Base-by-base conservation (phyloP, 1,140 invertebrate genomes). In the Sinonovacula constricta region DNA sequence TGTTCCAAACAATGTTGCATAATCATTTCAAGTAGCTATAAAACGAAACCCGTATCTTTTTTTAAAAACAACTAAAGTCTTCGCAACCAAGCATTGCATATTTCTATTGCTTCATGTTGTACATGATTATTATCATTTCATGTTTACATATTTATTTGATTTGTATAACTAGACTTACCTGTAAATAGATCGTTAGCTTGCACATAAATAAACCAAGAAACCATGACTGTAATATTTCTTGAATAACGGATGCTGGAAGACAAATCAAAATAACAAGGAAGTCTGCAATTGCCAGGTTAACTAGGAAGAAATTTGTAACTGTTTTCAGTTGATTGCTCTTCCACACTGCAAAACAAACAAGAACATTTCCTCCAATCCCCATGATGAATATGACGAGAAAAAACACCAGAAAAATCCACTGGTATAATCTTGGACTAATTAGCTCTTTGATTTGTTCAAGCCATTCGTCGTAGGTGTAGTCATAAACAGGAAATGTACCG, bases 251-350 rank as follows among this genome's bases (percentile, higher is more conserved):
- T 0, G 96, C 94, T 0, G 96, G 96, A 71, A 97, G 91, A 88
- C 97, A 98, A 68, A 97, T 93, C 10, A 98, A 86, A 66, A 98
- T 94, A 45, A 98, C 97, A 86, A 98, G 93, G 75, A 98, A 95
- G 90, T 98, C 97, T 0, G 96, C 96, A 0, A 97, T 92, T 0
- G 97, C 96, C 81, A 98, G 91, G 88, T 98, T 98, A 7, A 97
- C 95, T 81, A 98, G 96, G 90, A 97, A 96, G 86, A 95, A 96
- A 91, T 98, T 98, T 0, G 97, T 98, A 12, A 97, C 95, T 86
- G 95, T 97, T 49, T 95, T 92, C 95, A 98, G 96, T 0, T 93
- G 92, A 33, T 94, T 94, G 87, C 97, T 97, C 34, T 95, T 92
- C 81, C 95, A 95, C 0, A 98, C 96, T 0, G 96, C 96, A 18